phyloP scores from a whole-genome alignment of 2,888 invertebrate genomes.

The Amiota minor region DNA sequence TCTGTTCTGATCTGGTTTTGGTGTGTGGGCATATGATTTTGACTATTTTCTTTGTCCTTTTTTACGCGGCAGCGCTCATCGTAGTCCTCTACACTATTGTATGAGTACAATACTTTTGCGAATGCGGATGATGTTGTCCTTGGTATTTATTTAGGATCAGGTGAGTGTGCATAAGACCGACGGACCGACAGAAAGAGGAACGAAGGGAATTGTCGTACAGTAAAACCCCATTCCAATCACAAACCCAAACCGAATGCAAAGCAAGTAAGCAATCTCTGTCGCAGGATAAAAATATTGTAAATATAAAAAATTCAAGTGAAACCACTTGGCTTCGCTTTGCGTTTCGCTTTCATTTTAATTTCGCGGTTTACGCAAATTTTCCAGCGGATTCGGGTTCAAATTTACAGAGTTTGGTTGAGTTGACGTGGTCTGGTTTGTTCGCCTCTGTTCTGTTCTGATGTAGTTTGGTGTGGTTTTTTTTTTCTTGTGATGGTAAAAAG shows the following conservation, averaged over 20 bases:
- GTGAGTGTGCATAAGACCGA: slow-evolving; percentile 52
- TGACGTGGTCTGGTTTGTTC: background rate
- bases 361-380: slow-evolving; percentile 56
- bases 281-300: too few species aligned
- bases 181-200: slow-evolving; percentile 17
- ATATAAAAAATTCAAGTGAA: slow-evolving; percentile 60
- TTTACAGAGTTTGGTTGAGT: slow-evolving; percentile 4
- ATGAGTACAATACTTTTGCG: slow-evolving; percentile 17
- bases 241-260: too few species aligned
- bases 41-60: background rate
- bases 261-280: too few species aligned
- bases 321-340: slow-evolving; percentile 44
- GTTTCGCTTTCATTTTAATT: slow-evolving; percentile 50
- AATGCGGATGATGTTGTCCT: slow-evolving; percentile 33
- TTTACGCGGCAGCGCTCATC: slow-evolving; percentile 26
- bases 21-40: slow-evolving; percentile 14
- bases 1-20: slow-evolving; percentile 48
- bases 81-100: too few species aligned
- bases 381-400: slow-evolving; percentile 26
- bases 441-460: too few species aligned
- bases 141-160: slow-evolving; percentile 72
- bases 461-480: background rate
- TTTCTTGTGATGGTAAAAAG: slow-evolving; percentile 34
- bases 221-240: too few species aligned
- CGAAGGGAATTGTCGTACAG: background rate